Evolutionary conservation across 2,888 invertebrate genomes (phyloP).

Genomic region (Cordilura impudica): DNA sequence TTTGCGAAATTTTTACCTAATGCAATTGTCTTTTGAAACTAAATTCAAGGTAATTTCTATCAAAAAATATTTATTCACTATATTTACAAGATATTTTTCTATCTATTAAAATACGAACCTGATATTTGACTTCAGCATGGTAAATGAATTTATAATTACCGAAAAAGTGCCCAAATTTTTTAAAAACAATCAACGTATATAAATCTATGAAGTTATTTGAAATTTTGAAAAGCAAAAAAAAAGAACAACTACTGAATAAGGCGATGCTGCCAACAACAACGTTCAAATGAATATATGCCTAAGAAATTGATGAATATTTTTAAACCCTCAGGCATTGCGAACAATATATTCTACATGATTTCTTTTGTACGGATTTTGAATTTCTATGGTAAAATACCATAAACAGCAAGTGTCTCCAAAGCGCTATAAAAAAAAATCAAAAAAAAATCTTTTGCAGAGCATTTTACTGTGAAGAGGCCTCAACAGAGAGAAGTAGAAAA

Average conservation of each 20-base stretch:
- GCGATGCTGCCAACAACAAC: background rate
- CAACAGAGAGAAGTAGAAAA: background rate
- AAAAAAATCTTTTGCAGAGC: background rate
- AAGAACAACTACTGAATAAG: background rate
- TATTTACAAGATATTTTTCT: no score
- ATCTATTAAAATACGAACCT: no score
- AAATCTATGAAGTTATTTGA: no score
- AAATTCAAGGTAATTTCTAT: no score
- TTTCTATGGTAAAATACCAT: background rate
- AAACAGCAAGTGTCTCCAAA: background rate
- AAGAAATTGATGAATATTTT: slow-evolving; percentile 30
- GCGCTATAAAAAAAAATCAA: background rate
- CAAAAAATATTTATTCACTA: no score
- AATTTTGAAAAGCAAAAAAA: background rate
- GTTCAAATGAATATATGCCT: slow-evolving; percentile 8
- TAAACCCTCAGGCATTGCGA: slow-evolving; percentile 9
- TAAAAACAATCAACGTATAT: no score
- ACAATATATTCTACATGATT: slow-evolving; percentile 2
- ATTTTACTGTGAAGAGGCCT: background rate
- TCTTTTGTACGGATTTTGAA: background rate
- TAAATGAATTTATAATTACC: no score
- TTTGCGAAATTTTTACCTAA: no score
- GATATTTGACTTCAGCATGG: no score
- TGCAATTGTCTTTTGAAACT: no score
- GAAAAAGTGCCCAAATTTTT: no score